Base-by-base conservation (phyloP, 2,113 vertebrate species). In the Alosa alosa region DNA sequence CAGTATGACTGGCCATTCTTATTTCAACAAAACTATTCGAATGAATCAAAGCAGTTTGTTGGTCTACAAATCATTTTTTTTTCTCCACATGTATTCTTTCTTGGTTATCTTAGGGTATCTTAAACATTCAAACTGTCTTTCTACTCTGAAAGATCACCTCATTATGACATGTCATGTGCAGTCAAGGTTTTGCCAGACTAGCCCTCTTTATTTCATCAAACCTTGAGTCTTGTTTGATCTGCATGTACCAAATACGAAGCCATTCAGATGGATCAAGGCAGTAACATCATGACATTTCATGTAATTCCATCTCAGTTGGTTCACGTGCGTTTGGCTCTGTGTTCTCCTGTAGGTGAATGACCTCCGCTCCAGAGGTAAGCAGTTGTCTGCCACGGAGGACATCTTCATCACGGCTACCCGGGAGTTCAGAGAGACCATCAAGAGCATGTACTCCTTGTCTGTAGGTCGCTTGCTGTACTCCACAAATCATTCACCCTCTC, bases 401-500 rank as follows among this genome's bases (percentile, higher is more conserved):
- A 96, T 99, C 85, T 99, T 99, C 88, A 96, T 98, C 11, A 96
- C 95, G 55, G 97, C 98, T 88, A 99, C 97, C 0, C 97, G 97
- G 91, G 95, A 96, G 88, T 99, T 99, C 88, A 94, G 98, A 91
- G 95, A 96, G 87, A 97, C 92, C 60, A 96, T 99, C 89, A 99
- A 99, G 90, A 96, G 96, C 90, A 98, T 99, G 97, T 99, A 99
- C 89, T 98, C 98, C 0, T 94, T 97, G 13, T 93, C 96, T 0
- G 98, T 99, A 93, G 94, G 98, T 96, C 36, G n/a, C 1, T 60
- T 57, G 85, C 41, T 7, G 64, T 68, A 4, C 52, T 7, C 55
- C 55, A 60, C 55, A 20, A 1, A 20, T 18, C 20, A 22, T 20
- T 60, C 20, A 6, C 20, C 55, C 55, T 22, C 55, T 22, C 5